Percentiles rank a stretch among this genome's conserved stretches.
Conservation (phyloP, 2,888 invertebrate species). For the Tenodera sinensis region DNA sequence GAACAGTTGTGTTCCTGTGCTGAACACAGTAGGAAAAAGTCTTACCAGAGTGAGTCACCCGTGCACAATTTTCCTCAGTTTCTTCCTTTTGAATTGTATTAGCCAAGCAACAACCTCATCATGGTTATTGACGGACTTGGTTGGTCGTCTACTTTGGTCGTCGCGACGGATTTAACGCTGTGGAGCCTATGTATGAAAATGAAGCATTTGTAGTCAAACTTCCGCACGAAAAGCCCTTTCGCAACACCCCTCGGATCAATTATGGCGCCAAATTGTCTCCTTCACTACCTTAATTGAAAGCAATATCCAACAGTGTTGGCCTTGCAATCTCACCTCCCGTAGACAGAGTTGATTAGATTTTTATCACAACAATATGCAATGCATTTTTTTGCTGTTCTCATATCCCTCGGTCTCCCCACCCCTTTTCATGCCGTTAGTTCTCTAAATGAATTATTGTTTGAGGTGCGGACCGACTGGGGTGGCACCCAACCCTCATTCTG, state of each 20-base stretch:
- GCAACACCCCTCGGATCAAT: neutral
- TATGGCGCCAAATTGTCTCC: neutral
- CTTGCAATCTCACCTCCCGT: neutral
- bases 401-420: neutral
- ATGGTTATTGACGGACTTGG: neutral
- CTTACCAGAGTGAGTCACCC: too few species aligned
- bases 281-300: conserved; percentile 12
- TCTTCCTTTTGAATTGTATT: too few species aligned
- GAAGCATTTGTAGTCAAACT: conserved; percentile 14
- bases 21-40: too few species aligned
- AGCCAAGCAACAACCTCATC: neutral
- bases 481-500: neutral
- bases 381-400: neutral
- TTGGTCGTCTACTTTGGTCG: neutral
- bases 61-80: too few species aligned
- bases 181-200: neutral
- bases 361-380: neutral
- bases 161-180: neutral
- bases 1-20: too few species aligned
- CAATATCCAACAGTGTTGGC: neutral
- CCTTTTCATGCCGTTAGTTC: neutral
- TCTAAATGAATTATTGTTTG: neutral
- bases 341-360: neutral
- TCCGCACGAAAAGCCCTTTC: neutral
- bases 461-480: neutral